These are phyloP conservation scores for Quadroppia sp. DNA, from an alignment of 2,888 invertebrate species.

Conservation along the genomic window DNA sequence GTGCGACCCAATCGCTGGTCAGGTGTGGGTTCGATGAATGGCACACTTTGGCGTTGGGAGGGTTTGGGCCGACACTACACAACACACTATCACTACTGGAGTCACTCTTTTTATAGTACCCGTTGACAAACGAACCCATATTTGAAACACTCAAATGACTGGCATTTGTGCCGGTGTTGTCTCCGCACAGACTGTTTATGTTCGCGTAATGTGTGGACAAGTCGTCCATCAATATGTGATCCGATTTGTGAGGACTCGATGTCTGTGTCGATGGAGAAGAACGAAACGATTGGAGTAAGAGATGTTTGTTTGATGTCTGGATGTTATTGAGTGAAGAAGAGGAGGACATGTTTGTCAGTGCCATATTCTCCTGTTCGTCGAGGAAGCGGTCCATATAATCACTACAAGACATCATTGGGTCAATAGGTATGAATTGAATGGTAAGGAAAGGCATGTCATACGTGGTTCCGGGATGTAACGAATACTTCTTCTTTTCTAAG, in stretches of 20 bases:
- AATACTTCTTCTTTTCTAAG: constrained; percentile 86
- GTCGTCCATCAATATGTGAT: constrained; percentile 26
- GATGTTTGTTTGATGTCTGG: constrained; percentile 22
- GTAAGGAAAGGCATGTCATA: constrained; percentile 51
- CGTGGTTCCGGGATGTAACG: constrained; percentile 84
- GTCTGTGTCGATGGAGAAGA: background rate
- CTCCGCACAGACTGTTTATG: constrained; percentile 23
- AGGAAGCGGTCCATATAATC: constrained; percentile 91
- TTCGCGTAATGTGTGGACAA: constrained; percentile 27
- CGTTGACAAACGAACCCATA: background rate
- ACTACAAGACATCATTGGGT: too few species aligned
- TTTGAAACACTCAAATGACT: background rate
- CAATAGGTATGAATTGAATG: background rate
- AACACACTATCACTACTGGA: constrained; percentile 24
- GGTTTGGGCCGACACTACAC: constrained; percentile 13
- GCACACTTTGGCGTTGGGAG: background rate
- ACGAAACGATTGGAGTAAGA: constrained; percentile 2
- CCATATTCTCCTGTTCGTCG: constrained; percentile 65
- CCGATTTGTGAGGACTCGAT: background rate
- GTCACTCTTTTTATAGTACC: constrained; percentile 28
- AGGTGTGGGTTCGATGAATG: background rate
- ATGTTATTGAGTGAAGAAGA: constrained; percentile 22
- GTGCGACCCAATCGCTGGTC: constrained; percentile 16
- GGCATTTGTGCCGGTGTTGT: background rate
- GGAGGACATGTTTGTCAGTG: constrained; percentile 44